phyloP scores from a whole-genome alignment of 2,797 vertebrate species.

The Leptodactylus fallax region DNA sequence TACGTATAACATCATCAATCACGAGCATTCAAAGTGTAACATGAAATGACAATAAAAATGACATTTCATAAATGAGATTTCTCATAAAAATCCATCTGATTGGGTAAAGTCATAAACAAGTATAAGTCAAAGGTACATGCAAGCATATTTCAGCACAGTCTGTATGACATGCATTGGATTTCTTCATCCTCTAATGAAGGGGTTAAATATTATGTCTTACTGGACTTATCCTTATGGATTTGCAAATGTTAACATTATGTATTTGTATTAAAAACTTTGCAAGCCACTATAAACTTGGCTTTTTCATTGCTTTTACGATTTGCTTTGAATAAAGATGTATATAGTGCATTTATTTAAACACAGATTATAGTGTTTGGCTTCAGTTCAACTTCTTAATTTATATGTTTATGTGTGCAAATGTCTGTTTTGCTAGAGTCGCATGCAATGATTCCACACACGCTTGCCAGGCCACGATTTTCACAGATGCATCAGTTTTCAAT shows the following conservation, averaged over 20 bases:
- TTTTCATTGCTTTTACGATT: conserved; percentile 51
- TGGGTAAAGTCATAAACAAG: background rate
- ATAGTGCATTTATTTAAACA: conserved; percentile 48
- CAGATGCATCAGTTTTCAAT: conserved; percentile 30
- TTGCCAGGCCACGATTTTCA: conserved; percentile 52
- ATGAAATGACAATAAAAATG: background rate
- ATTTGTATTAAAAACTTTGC: conserved; percentile 27
- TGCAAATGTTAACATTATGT: conserved; percentile 27
- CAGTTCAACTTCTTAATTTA: conserved; percentile 56
- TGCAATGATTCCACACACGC: conserved; percentile 52
- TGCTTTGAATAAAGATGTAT: conserved; percentile 41
- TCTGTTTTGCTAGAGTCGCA: conserved; percentile 58
- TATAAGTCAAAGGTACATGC: background rate
- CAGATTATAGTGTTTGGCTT: conserved; percentile 53
- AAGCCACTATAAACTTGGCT: conserved; percentile 25
- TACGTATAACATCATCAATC: background rate
- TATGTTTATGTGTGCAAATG: conserved; percentile 52
- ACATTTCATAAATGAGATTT: background rate
- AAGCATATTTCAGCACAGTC: background rate
- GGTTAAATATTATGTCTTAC: conserved; percentile 33
- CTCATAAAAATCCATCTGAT: background rate
- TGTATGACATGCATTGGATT: background rate
- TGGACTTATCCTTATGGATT: conserved; percentile 15
- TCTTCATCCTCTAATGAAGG: background rate
- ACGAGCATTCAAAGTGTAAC: background rate